Conservation (phyloP, 1,140 invertebrate genomes). For the Drosophila ananassae region DNA sequence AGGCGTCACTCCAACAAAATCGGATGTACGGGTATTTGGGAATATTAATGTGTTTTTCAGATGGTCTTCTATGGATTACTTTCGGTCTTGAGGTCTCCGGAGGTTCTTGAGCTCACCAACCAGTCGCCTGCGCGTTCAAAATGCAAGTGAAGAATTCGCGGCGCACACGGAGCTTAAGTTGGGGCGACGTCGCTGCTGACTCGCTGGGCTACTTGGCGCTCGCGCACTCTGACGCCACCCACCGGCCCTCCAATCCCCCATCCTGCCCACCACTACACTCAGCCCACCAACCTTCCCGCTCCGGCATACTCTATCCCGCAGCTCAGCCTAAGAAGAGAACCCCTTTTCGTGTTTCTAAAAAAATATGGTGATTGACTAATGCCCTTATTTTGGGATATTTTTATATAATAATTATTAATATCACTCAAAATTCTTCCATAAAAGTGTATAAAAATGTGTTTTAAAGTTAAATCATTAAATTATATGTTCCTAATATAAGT, state of each 20-base stretch:
- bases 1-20: constrained; percentile 41
- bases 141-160: constrained; percentile 80
- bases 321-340: neutral
- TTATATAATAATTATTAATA: too few relatives aligned
- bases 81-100: constrained; percentile 3
- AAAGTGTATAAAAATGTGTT: too few relatives aligned
- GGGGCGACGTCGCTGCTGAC: constrained; percentile 42
- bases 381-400: neutral
- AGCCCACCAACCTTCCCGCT: neutral
- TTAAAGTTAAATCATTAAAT: too few relatives aligned
- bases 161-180: constrained; percentile 79
- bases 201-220: constrained; percentile 54
- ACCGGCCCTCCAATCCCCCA: constrained; percentile 12
- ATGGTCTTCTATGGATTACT: neutral
- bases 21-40: constrained; percentile 26
- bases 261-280: neutral
- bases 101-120: constrained; percentile 40
- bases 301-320: neutral
- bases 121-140: constrained; percentile 74
- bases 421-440: too few relatives aligned
- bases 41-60: neutral
- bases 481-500: too few relatives aligned
- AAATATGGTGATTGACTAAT: neutral
- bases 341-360: neutral
- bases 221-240: constrained; percentile 44